Percentiles rank a stretch among this genome's conserved stretches.
phyloP scores from a whole-genome alignment of 2,113 vertebrate genomes.

The Caracal caracal region DNA sequence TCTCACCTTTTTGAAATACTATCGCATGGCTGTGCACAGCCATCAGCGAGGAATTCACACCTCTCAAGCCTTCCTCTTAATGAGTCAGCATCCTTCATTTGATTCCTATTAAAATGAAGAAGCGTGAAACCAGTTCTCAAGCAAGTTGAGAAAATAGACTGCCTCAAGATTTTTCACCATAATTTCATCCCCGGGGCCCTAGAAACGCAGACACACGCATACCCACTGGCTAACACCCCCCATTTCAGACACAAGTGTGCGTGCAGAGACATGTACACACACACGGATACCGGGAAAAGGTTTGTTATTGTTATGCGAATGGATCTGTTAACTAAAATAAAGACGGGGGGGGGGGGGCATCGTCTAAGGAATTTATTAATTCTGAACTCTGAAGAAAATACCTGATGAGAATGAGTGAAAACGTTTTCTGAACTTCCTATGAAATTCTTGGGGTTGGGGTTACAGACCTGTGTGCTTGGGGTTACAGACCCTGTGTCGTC shows the following conservation, averaged over 20 bases:
- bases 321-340: slow-evolving; percentile 21
- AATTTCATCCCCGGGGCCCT: slow-evolving; percentile 66
- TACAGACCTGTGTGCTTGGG: not conserved
- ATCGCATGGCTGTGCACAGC: not conserved
- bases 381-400: not conserved
- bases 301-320: slow-evolving; percentile 44
- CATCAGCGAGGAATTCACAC: slow-evolving; percentile 38
- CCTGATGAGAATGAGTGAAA: not conserved
- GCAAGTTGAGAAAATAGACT: slow-evolving; percentile 59
- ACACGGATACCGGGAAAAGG: not conserved
- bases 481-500: not conserved
- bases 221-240: not conserved
- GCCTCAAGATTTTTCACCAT: slow-evolving; percentile 48
- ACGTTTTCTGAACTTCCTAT: not conserved
- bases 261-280: not conserved
- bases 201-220: slow-evolving; percentile 22
- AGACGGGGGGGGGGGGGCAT: not conserved
- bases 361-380: slow-evolving; percentile 53
- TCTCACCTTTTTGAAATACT: slow-evolving; percentile 39
- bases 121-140: slow-evolving; percentile 15
- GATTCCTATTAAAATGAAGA: slow-evolving; percentile 66
- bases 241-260: not conserved
- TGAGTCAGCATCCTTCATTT: slow-evolving; percentile 65
- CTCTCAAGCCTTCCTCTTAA: not conserved
- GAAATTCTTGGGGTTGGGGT: not conserved